Base-by-base conservation (phyloP, 2,797 vertebrate genomes). In the Myotis findleyi region DNA sequence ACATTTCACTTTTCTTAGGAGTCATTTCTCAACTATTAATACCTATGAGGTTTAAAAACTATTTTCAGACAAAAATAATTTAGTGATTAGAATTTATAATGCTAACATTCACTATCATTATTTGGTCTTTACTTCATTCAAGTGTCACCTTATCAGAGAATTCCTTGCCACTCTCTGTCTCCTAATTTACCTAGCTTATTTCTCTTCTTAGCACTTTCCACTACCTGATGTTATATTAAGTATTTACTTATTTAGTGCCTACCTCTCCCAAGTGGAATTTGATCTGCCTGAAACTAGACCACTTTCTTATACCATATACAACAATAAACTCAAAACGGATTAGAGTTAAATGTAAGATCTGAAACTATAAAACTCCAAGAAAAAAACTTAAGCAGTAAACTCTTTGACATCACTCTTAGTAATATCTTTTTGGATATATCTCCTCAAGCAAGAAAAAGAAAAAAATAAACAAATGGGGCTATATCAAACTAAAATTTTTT, bases 221-320 rank as follows among this genome's bases (percentile, higher is more conserved):
- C 44, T 69, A 81, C 84, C 5, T 76, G 73, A 47, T 47, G 25
- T 21, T 47, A 75, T 14, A 75, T 49, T 68, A 92, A 87, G 83
- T 51, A 93, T 75, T 94, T 81, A 89, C 59, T 91, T 93, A 86
- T 57, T 76, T 89, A 73, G 20, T 82, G 38, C 69, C 64, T 75
- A 77, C 27, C 3, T 93, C 36, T 93, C 51, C 86, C 64, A 87
- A 53, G 20, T 93, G 68, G 36, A 96, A 91, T 33, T 13, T 68
- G 49, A 93, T 38, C 51, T 94, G 17, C 36, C 59, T 73, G 57
- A 81, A 81, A 62, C 57, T n/a, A 44, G 55, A 75, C 4, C 27
- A 81, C 38, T 64, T 62, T 62, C 27, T 64, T 62, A 59, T 20
- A 44, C 6, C 55, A 62, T 81, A 62, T 81, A 62, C 10, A 44